phyloP scores from a whole-genome alignment of 2,888 invertebrate genomes.

The Terebella lapidaria region DNA sequence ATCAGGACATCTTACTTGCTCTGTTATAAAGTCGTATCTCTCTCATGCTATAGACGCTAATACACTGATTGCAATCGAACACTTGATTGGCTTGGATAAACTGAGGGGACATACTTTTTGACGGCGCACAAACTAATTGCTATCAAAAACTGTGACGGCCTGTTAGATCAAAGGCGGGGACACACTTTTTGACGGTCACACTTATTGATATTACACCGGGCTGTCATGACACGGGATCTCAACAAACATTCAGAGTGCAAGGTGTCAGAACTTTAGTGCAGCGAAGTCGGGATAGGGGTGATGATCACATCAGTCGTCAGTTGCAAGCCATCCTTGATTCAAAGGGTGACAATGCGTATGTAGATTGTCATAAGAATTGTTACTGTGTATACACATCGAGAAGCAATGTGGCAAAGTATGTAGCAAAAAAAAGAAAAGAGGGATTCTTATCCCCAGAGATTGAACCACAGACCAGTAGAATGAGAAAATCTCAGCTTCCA shows the following conservation, averaged over 20 bases:
- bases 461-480: background rate
- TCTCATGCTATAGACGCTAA: too few relatives aligned
- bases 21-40: too few relatives aligned
- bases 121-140: too few relatives aligned
- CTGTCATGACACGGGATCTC: too few relatives aligned
- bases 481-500: background rate
- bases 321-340: background rate
- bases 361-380: background rate
- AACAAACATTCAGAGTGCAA: background rate
- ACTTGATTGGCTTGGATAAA: too few relatives aligned
- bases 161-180: too few relatives aligned
- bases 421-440: background rate
- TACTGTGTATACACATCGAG: background rate
- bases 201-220: too few relatives aligned
- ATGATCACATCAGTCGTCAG: background rate
- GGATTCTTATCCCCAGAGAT: background rate
- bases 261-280: background rate
- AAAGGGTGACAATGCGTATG: background rate
- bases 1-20: too few relatives aligned
- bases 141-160: too few relatives aligned
- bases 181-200: too few relatives aligned
- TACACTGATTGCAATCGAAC: too few relatives aligned
- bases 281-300: background rate
- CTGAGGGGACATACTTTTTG: too few relatives aligned
- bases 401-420: background rate